These are phyloP conservation scores for Cryptomyrus ogoouensis DNA, from an alignment of 2,113 vertebrate genomes.

Conservation along the genomic window DNA sequence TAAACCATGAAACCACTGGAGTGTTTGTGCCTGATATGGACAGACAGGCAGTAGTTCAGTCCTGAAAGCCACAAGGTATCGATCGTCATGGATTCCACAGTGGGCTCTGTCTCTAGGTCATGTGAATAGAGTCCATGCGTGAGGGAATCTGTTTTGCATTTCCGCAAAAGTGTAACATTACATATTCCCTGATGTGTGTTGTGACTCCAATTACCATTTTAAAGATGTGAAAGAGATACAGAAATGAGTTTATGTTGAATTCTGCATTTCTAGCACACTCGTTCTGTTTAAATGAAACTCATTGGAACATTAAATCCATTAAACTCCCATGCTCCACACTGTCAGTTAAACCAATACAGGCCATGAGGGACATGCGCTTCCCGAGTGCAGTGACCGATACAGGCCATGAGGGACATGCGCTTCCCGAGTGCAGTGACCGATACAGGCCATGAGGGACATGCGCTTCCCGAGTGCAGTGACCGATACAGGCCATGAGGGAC, in stretches of 20 bases:
- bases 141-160: neutral
- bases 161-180: conserved; percentile 23
- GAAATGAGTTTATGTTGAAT: neutral
- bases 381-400: neutral
- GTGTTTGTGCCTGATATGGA: conserved; percentile 49
- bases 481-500: conserved; percentile 10
- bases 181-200: conserved; percentile 41
- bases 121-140: conserved; percentile 30
- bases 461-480: no score
- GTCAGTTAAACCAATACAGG: neutral
- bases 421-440: neutral
- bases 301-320: neutral
- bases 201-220: neutral
- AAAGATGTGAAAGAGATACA: conserved; percentile 7
- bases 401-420: no score
- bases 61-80: conserved; percentile 54
- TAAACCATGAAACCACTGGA: neutral
- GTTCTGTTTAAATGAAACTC: conserved; percentile 20
- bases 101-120: conserved; percentile 40
- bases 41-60: conserved; percentile 37
- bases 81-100: conserved; percentile 60
- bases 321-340: neutral
- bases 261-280: neutral
- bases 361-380: neutral
- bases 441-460: conserved; percentile 13